Evolutionary conservation across 1,140 invertebrate genomes (phyloP), one percentile per base, ranked within the genome.

Genomic region (Centruroides vittatus): DNA sequence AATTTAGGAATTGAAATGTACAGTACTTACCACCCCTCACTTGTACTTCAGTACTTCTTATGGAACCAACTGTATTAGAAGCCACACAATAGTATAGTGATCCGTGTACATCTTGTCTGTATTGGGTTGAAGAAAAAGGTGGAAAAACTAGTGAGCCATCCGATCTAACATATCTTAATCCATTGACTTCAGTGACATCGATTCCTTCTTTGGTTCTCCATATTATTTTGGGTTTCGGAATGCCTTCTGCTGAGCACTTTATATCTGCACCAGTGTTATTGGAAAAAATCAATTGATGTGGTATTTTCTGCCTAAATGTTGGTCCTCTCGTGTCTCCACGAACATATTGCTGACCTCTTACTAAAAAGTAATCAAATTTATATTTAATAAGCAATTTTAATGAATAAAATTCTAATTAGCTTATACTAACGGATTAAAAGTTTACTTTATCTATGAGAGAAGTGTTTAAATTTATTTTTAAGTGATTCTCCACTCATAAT

Each of bases 241-340:
- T 86, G 66, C 92, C 93, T 72, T 86, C 82, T 0, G 91, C 89
- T 67, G 87, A 85, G 74, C 93, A 97, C 73, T 92, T 87, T 52
- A 97, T 86, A 65, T 87, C 84, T 60, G 90, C 86, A 67, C 92
- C 93, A 46, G 89, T 93, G 57, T 89, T 92, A 74, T 96, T 96
- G 62, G 88, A 91, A 75, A 95, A 95, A 73, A 93, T 89, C 54
- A 95, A 82, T 66, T 87, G 82, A 73, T 89, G 89, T 62, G 87
- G 86, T n/a, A 90, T 91, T 79, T 93, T 91, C 67, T 86, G 86
- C 58, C 91, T 81, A 74, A 95, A 94, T 55, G 93, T 86, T 9
- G 89, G 92, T 70, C 91, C 93, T 41, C 51, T 48, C 4, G 54
- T 50, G 13, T 64, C 62, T 36, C 54, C 60, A 4, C 62, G 47